These are phyloP conservation scores for Uloborus diversus DNA, from an alignment of 1,140 invertebrate species.

Conservation along the genomic window DNA sequence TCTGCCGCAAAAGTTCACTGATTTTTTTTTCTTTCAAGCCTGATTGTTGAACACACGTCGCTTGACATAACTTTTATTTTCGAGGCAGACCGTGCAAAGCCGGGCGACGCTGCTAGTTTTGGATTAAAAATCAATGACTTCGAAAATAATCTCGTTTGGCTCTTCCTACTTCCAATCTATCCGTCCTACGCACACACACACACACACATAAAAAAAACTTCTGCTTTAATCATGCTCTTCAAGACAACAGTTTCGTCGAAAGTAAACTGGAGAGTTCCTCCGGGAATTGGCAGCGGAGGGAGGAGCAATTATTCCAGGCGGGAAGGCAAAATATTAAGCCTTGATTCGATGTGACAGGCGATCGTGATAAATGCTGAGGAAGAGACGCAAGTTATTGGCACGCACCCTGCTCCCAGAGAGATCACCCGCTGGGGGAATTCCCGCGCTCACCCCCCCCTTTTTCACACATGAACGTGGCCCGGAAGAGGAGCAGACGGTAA, in stretches of 20 bases:
- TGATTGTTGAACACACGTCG: no score
- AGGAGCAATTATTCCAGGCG: slow-evolving; percentile 45
- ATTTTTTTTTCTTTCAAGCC: no score
- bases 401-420: background rate
- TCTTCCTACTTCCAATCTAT: no score
- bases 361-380: slow-evolving; percentile 42
- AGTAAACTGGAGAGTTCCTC: background rate
- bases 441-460: background rate
- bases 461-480: background rate
- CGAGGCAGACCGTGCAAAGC: no score
- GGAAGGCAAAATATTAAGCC: slow-evolving; percentile 53
- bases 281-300: background rate
- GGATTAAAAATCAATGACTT: no score
- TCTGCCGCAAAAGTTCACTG: no score
- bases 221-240: slow-evolving; percentile 1
- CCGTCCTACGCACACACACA: no score
- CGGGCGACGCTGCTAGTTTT: no score
- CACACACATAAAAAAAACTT: no score
- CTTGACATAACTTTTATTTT: no score
- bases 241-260: background rate
- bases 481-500: no score
- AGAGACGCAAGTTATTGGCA: slow-evolving; percentile 40
- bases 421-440: background rate
- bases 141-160: no score
- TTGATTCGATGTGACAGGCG: slow-evolving; percentile 49